Percentiles rank a stretch among this genome's conserved stretches.
Conservation (phyloP, 2,113 vertebrate species). For the Hucho hucho region DNA sequence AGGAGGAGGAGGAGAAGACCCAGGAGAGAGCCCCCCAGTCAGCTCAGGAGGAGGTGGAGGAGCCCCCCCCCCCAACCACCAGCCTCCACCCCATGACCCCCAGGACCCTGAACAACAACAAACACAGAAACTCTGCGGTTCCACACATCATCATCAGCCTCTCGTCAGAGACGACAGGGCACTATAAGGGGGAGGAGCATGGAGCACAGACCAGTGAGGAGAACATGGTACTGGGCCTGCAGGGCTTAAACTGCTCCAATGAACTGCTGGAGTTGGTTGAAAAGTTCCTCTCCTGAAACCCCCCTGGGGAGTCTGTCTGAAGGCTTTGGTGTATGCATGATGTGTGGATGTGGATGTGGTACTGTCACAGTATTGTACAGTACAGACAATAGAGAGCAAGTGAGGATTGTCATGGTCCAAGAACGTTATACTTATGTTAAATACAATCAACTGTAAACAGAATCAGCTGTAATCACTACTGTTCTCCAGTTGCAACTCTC, state of each 20-base stretch:
- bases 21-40: conserved; percentile 1
- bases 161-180: neutral
- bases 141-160: neutral
- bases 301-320: neutral
- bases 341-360: neutral
- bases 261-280: conserved; percentile 28
- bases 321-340: conserved; percentile 10
- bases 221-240: conserved; percentile 26
- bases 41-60: neutral
- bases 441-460: conserved; percentile 12
- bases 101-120: neutral
- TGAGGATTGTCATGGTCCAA: neutral
- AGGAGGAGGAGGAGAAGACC: neutral
- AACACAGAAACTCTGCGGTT: conserved; percentile 2
- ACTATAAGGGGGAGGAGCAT: conserved; percentile 14
- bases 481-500: neutral
- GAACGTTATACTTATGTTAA: neutral
- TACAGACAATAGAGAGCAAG: neutral
- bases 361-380: no score
- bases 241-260: conserved; percentile 30
- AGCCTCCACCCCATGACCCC: neutral
- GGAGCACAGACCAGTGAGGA: conserved; percentile 12
- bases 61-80: neutral
- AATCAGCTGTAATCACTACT: neutral
- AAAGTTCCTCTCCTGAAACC: conserved; percentile 31